Percentiles rank a stretch among this genome's conserved stretches.
Conservation (phyloP, 2,113 vertebrate genomes). For the Peromyscus californicus region DNA sequence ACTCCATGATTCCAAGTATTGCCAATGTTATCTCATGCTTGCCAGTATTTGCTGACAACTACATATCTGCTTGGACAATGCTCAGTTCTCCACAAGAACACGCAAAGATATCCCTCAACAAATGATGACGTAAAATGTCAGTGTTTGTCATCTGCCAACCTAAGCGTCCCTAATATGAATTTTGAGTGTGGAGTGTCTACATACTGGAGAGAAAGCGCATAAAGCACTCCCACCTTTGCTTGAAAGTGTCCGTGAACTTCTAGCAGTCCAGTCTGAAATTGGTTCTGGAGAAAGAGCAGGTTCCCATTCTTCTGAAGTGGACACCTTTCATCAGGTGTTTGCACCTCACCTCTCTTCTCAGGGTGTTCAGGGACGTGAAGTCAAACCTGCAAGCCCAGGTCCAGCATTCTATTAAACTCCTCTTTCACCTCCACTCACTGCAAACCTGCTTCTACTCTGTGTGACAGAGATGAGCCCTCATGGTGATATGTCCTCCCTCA, state of each 20-base stretch:
- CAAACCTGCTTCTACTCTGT: conserved; percentile 46
- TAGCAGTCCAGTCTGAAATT: not conserved
- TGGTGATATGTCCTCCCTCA: conserved; percentile 44
- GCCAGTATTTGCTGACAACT: not conserved
- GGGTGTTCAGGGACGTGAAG: not conserved
- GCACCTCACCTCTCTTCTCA: not conserved
- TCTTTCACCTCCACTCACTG: conserved; percentile 44
- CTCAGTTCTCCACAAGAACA: not conserved
- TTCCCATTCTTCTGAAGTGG: not conserved
- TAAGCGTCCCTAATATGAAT: not conserved
- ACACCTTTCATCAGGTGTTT: not conserved
- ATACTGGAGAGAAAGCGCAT: not conserved
- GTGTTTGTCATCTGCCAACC: not conserved
- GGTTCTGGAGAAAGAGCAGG: not conserved
- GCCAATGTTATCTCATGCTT: not conserved
- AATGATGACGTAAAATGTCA: not conserved
- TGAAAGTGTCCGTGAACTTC: not conserved
- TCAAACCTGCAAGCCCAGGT: not conserved
- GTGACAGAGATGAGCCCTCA: not conserved
- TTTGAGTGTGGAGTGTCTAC: not conserved
- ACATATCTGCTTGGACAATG: not conserved
- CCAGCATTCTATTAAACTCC: not conserved
- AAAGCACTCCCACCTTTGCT: not conserved
- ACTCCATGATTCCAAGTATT: not conserved
- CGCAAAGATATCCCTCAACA: not conserved